Conservation (phyloP, 2,113 vertebrate genomes). For the Illadopsis cleaveri region DNA sequence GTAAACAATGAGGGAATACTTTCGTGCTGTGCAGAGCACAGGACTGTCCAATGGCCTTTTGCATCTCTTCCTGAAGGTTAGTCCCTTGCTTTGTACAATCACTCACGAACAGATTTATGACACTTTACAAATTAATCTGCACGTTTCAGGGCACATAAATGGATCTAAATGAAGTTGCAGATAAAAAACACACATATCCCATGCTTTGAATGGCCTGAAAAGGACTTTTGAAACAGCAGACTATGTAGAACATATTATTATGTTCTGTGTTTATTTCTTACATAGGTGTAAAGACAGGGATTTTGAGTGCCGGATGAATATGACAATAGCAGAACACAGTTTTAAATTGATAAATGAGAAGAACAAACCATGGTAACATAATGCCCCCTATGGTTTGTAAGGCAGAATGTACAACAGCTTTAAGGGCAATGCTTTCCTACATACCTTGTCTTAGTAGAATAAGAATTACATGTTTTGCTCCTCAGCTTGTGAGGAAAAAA, state of each 20-base stretch:
- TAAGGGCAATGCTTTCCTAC: background rate
- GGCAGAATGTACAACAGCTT: background rate
- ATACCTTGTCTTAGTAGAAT: background rate
- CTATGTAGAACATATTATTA: background rate
- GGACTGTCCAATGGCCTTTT: background rate
- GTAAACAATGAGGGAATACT: background rate
- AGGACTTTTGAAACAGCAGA: background rate
- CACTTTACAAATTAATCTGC: background rate
- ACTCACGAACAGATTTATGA: background rate
- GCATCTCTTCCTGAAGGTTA: background rate
- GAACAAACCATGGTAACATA: conserved; percentile 26
- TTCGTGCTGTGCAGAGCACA: background rate
- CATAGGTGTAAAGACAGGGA: background rate
- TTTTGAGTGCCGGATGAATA: background rate
- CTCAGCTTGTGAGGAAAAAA: background rate
- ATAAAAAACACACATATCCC: background rate
- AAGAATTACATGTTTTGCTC: background rate
- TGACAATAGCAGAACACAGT: background rate
- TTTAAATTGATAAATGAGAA: background rate
- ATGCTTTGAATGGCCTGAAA: background rate
- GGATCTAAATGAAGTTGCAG: background rate
- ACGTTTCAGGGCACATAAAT: background rate
- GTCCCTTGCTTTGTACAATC: background rate
- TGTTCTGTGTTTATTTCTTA: background rate
- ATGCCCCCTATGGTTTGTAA: conserved; percentile 61